A percentile compares a stretch with the other conserved stretches of the same genome.
phyloP scores from a whole-genome alignment of 1,140 invertebrate genomes.

The Neelides sp. region DNA sequence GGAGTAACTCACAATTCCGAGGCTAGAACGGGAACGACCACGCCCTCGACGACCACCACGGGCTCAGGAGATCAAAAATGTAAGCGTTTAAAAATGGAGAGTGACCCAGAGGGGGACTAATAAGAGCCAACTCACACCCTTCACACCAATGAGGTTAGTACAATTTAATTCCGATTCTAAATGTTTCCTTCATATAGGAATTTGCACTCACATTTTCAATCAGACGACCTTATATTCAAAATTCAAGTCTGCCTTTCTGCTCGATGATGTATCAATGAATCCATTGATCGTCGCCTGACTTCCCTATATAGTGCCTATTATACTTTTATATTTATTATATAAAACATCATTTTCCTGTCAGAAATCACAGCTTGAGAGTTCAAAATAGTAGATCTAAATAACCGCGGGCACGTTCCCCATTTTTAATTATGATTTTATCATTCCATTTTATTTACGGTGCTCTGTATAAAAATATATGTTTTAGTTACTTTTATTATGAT shows the following conservation, averaged over 20 bases:
- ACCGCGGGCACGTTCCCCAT: no score
- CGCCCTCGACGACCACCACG: neutral
- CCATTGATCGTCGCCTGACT: no score
- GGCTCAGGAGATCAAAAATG: constrained; percentile 26
- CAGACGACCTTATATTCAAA: neutral
- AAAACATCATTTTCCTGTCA: no score
- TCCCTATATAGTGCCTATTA: no score
- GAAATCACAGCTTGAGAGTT: no score
- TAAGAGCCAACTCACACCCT: no score
- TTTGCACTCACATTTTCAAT: constrained; percentile 6
- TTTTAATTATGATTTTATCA: no score
- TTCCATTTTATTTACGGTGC: no score
- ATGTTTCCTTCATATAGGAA: neutral
- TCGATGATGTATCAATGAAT: neutral
- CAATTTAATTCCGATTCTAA: neutral
- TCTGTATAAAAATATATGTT: no score
- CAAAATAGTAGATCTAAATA: no score
- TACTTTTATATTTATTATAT: no score
- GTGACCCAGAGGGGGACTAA: constrained; percentile 3
- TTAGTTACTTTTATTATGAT: no score
- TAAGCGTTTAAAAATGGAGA: constrained; percentile 28
- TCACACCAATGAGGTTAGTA: neutral
- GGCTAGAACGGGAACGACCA: neutral
- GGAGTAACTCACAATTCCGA: constrained; percentile 6
- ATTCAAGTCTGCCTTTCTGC: neutral